These are phyloP conservation scores for Notocelia uddmanniana DNA, from an alignment of 2,888 invertebrate genomes.

Conservation along the genomic window DNA sequence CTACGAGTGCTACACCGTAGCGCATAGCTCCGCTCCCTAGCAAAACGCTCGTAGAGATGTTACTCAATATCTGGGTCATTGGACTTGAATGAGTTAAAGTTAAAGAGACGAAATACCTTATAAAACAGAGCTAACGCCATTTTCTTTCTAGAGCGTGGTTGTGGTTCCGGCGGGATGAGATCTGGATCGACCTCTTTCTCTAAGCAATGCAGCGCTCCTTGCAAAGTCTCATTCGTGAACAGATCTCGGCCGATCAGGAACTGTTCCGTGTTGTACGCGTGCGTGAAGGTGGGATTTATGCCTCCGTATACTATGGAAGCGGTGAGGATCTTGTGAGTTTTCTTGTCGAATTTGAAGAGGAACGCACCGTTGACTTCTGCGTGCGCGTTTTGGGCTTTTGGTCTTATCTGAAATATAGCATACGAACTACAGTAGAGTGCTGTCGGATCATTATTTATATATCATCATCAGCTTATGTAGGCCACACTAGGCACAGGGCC, in stretches of 20 bases:
- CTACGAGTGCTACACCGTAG: no score
- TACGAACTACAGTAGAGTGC: neutral
- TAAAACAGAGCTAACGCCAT: constrained; percentile 89
- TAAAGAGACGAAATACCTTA: constrained; percentile 85
- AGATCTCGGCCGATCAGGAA: constrained; percentile 69
- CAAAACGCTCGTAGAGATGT: no score
- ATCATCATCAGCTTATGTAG: no score
- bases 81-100: no score
- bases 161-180: constrained; percentile 86
- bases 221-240: constrained; percentile 70
- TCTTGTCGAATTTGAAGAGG: constrained; percentile 81
- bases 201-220: constrained; percentile 80
- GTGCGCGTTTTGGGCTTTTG: constrained; percentile 89
- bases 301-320: constrained; percentile 88
- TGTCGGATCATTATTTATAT: no score
- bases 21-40: no score
- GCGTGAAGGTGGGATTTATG: constrained; percentile 82
- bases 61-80: no score
- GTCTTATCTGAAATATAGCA: constrained; percentile 83
- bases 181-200: constrained; percentile 87
- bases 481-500: no score
- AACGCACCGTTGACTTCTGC: constrained; percentile 91
- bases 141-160: constrained; percentile 85
- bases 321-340: constrained; percentile 58
- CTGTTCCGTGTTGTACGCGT: constrained; percentile 85